These are phyloP conservation scores for Myrmecophaga tridactyla DNA, from an alignment of 2,113 vertebrate species.

Conservation along the genomic window DNA sequence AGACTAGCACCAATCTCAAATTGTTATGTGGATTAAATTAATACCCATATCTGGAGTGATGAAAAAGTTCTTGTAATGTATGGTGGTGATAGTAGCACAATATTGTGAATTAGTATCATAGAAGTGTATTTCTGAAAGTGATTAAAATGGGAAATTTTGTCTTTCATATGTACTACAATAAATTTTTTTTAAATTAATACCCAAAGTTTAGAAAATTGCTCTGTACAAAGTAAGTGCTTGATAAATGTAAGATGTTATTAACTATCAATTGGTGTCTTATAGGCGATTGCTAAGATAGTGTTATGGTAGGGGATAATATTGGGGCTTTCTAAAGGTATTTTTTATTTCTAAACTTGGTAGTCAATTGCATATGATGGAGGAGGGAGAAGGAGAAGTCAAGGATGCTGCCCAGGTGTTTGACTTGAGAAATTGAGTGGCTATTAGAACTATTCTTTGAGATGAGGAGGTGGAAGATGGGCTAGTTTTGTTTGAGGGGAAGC, in stretches of 20 bases:
- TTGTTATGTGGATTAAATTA: background rate
- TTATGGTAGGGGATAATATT: background rate
- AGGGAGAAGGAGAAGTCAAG: background rate
- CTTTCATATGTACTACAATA: too few species aligned
- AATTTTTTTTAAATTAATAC: background rate
- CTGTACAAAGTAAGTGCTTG: background rate
- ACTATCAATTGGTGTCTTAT: background rate
- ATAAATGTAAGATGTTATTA: background rate
- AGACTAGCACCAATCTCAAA: background rate
- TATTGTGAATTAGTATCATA: too few species aligned
- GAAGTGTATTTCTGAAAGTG: too few species aligned
- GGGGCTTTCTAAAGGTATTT: constrained; percentile 16
- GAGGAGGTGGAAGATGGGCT: background rate
- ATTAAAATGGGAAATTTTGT: background rate
- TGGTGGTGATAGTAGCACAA: too few species aligned
- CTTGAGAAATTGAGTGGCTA: constrained; percentile 10
- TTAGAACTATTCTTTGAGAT: constrained; percentile 7
- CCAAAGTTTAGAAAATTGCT: background rate
- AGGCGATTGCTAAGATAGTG: background rate
- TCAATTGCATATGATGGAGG: background rate
- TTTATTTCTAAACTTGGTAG: constrained; percentile 16
- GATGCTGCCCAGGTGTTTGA: background rate
- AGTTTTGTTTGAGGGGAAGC: background rate
- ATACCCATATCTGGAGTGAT: too few species aligned
- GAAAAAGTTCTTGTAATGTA: too few species aligned